Evolutionary conservation across 2,888 invertebrate genomes (phyloP), one percentile per base, ranked within the genome.

Genomic region (Parnassius glacialis): DNA sequence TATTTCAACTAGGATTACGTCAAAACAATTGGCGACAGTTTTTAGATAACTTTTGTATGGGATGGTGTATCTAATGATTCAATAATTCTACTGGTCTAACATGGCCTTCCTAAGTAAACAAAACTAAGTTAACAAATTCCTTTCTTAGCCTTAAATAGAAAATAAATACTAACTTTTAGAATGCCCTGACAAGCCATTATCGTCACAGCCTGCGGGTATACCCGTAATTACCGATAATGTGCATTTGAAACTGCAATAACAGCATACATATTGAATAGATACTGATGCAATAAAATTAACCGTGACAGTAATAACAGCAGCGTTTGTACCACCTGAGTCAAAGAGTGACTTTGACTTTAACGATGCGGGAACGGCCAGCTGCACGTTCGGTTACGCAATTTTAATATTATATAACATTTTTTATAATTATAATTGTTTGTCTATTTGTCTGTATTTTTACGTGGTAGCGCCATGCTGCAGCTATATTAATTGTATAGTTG

Each of bases 251-350:
- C 50, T 62, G 58, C 54, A 59, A 45, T 58, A 62, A 62, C 45
- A 44, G 55, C 58, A 55, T 62, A 54, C 62, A 58, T 62, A 54
- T 58, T 58, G 51, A 62, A 59, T 59, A 62, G 25, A 50, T n/a
- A 55, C 62, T 55, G 62, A 55, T 59, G 62, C 58, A 62, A 62
- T 62, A 63, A 63, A 63, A 63, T 56, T 59, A 63, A 59, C 63
- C 63, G 56, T 63, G 63, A 59, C 63, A 59, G 52, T 52, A 59
- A 52, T 56, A 59, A 64, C 55, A 48, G 59, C 53, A 48, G 34
- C 51, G 42, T 48, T 59, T 60, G 52, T 45, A 43, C 57, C 44
- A 48, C 52, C 62, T 51, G 59, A 55, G 55, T 62, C 53, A 44
- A 42, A 57, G 34, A 47, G 45, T 63, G 59, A 63, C 59, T 63